phyloP scores from a whole-genome alignment of 2,888 invertebrate species.

The Mimas tiliae region DNA sequence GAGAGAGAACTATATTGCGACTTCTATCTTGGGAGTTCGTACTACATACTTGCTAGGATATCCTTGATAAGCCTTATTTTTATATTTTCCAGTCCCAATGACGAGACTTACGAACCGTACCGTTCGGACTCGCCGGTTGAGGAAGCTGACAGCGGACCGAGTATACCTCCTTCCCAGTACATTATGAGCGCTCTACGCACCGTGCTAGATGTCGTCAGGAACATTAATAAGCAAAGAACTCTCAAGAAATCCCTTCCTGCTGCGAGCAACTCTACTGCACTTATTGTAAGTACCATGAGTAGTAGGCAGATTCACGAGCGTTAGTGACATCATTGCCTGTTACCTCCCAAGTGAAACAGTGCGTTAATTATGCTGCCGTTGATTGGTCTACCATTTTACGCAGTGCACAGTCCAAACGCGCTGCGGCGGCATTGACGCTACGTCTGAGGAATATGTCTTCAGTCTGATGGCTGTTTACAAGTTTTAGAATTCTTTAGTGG shows the following conservation, averaged over 20 bases:
- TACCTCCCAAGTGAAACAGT: no score
- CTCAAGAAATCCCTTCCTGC: slow-evolving; percentile 36
- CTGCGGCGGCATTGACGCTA: no score
- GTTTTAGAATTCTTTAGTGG: no score
- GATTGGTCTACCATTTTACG: no score
- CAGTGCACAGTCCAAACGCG: no score
- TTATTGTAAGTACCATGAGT: slow-evolving; percentile 51
- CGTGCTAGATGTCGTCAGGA: slow-evolving; percentile 73
- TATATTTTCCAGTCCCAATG: slow-evolving; percentile 43
- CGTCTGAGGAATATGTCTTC: no score
- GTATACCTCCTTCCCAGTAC: slow-evolving; percentile 71
- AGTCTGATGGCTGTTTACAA: no score
- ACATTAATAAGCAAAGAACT: slow-evolving; percentile 68
- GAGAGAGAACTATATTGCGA: no score
- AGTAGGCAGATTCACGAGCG: neutral
- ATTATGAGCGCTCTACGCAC: slow-evolving; percentile 75
- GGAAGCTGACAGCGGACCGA: slow-evolving; percentile 42
- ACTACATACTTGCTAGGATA: no score
- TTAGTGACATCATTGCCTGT: no score
- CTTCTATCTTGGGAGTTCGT: no score
- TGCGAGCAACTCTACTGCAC: slow-evolving; percentile 49
- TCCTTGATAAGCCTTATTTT: neutral
- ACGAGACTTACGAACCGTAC: slow-evolving; percentile 49
- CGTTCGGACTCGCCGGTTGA: slow-evolving; percentile 41
- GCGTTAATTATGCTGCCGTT: no score